Evolutionary conservation across 2,888 invertebrate species (phyloP), one percentile per base, ranked within the genome.

Genomic region (Coleophora flavipennella): DNA sequence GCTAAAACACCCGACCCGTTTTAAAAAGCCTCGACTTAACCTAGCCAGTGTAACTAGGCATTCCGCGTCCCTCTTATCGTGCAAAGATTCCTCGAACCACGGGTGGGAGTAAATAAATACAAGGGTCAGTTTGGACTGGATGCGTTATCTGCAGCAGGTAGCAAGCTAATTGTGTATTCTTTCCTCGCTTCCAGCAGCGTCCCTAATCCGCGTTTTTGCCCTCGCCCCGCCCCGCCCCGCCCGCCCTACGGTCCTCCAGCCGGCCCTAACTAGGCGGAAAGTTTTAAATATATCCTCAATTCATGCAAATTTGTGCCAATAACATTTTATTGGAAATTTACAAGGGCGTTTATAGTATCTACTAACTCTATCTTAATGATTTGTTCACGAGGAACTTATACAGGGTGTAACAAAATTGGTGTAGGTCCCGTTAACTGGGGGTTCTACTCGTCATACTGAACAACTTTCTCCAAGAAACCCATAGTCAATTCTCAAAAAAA

Each of bases 91-190:
- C 43, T 47, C 51, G 37, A 45, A 47, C 50, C 43, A 34, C 38
- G 44, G 40, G 47, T 13, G 1, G 25, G 41, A 49, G 49, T 55
- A 55, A 62, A 58, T 57, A 55, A 51, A 57, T 58, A 55, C 58
- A 49, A 41, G 51, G 72, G 43, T 66, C 70, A 57, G 41, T 42
- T 50, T 65, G 62, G 49, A 57, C 66, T 80, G 80, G 81, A 64
- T 72, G 67, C 68, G 67, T 72, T 73, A 73, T 76, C 71, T 74
- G 61, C 69, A 75, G 76, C 83, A 83, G 83, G 83, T 84, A 83
- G 79, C 67, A 65, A 78, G 72, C 84, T 84, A 84, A 84, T 84
- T 84, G 78, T 80, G 84, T 84, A 84, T 84, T 84, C 84, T 83
- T 84, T 83, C 77, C 81, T 79, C 79, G 83, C 75, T 72, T 68